Percentiles rank a stretch among this genome's conserved stretches.
phyloP scores from a whole-genome alignment of 2,113 vertebrate species.

The Oenanthe oenanthe region DNA sequence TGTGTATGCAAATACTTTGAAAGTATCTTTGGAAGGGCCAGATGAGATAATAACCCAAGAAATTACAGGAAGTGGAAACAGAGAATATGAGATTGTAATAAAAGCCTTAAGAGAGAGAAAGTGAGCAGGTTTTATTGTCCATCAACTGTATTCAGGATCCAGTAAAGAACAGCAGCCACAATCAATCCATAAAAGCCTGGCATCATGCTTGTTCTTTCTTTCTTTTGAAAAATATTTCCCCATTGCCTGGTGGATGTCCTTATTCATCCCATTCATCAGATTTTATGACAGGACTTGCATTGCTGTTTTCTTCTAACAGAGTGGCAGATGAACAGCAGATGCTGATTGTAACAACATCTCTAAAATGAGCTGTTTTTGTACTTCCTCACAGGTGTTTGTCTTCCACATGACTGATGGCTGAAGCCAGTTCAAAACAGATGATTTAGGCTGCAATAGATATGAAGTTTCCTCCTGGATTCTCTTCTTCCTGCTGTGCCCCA shows the following conservation, averaged over 20 bases:
- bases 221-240: not conserved
- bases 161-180: not conserved
- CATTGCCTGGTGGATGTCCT: not conserved
- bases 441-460: not conserved
- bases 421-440: not conserved
- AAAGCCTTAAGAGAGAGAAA: not conserved
- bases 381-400: not conserved
- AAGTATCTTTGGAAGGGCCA: not conserved
- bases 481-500: not conserved
- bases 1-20: not conserved
- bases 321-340: not conserved
- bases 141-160: not conserved
- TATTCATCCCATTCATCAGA: not conserved
- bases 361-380: not conserved
- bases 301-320: not conserved
- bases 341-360: not conserved
- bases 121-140: not conserved
- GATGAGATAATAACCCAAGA: not conserved
- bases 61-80: not conserved
- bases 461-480: not conserved
- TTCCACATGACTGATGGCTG: not conserved
- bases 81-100: not conserved
- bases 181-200: not conserved
- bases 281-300: not conserved
- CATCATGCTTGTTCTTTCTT: not conserved